Evolutionary conservation across 2,113 vertebrate species (phyloP).

Genomic region (Tychaedon coryphoeus): DNA sequence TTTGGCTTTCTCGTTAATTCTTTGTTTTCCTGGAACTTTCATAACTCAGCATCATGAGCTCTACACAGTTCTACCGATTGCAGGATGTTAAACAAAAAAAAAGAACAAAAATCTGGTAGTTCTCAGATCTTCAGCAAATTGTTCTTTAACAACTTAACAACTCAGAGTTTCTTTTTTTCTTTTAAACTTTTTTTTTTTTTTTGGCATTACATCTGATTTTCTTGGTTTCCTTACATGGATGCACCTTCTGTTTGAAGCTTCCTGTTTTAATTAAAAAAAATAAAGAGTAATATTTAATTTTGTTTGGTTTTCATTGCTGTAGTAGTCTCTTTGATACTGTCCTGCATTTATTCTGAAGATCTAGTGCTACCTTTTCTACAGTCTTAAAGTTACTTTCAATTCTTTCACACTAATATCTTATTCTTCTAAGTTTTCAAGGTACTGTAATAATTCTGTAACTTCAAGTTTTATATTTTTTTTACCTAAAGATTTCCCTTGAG

Average conservation of each 20-base stretch:
- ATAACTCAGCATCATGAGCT: background rate
- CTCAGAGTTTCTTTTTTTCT: background rate
- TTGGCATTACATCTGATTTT: background rate
- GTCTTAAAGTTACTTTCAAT: background rate
- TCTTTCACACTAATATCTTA: background rate
- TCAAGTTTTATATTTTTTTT: background rate
- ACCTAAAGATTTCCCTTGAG: background rate
- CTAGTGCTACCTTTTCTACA: background rate
- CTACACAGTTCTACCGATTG: background rate
- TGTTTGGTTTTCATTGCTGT: background rate
- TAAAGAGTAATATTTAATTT: background rate
- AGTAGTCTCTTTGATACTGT: background rate
- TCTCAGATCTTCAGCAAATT: background rate
- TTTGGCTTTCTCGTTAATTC: background rate
- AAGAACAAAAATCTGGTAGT: background rate
- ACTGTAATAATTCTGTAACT: background rate
- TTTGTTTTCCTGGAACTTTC: background rate
- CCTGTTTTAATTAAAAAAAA: background rate
- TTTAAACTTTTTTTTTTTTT: background rate
- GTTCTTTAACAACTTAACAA: background rate
- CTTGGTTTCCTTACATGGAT: background rate
- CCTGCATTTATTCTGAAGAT: background rate
- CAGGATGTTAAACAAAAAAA: background rate
- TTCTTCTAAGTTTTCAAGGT: background rate
- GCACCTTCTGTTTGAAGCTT: background rate